Conservation (phyloP, 2,888 invertebrate species). For the Meandrusa payeni region DNA sequence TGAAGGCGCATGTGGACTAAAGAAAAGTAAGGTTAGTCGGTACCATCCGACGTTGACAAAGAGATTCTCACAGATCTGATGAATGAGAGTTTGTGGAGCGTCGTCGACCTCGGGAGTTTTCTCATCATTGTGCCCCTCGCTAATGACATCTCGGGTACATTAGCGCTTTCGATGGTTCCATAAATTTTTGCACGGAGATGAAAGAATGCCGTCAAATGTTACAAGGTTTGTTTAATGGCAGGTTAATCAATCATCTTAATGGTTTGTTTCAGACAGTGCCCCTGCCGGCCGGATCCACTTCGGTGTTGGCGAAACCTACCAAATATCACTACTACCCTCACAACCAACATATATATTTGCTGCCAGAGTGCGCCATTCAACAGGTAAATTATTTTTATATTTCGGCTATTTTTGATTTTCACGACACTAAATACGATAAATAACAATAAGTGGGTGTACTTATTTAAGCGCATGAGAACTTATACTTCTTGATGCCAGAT, state of each 20-base stretch:
- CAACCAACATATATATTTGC: constrained; percentile 94
- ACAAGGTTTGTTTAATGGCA: constrained; percentile 23
- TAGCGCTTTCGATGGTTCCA: constrained; percentile 50
- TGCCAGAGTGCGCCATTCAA: constrained; percentile 96
- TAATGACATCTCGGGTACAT: constrained; percentile 54
- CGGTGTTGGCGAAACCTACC: constrained; percentile 90
- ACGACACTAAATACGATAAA: no score
- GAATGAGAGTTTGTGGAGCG: constrained; percentile 46
- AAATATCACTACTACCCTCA: constrained; percentile 97
- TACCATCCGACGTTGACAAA: constrained; percentile 48
- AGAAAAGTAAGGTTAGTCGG: constrained; percentile 45
- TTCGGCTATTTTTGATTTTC: no score
- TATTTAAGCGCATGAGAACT: no score
- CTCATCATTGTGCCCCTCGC: constrained; percentile 58
- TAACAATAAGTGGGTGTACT: no score
- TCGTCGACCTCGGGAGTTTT: constrained; percentile 48
- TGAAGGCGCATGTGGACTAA: constrained; percentile 23
- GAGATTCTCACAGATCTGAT: constrained; percentile 44
- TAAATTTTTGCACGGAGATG: constrained; percentile 34
- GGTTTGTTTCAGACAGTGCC: constrained; percentile 83
- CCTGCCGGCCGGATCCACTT: constrained; percentile 84
- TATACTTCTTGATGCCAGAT: no score
- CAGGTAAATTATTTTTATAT: no score
- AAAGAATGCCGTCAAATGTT: constrained; percentile 26
- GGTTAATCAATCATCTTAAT: constrained; percentile 26